Conservation (phyloP, 2,888 invertebrate genomes). For the Hirtodrosophila cameraria region DNA sequence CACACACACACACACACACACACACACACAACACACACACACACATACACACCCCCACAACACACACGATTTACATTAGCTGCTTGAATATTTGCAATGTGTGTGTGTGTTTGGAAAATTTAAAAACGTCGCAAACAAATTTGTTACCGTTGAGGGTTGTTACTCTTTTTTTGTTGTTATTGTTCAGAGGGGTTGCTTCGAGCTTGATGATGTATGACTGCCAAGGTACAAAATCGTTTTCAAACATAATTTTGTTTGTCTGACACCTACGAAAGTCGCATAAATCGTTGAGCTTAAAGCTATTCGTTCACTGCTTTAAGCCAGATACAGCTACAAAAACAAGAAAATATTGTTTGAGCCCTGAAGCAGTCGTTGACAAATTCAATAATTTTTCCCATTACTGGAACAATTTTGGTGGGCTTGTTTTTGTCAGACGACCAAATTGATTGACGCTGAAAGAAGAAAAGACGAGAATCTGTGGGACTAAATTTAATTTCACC, state of each 20-base stretch:
- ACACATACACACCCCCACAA: slow-evolving; percentile 16
- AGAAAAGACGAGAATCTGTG: slow-evolving; percentile 45
- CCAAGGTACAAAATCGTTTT: slow-evolving; percentile 76
- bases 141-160: slow-evolving; percentile 74
- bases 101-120: slow-evolving; percentile 60
- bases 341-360: background rate
- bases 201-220: slow-evolving; percentile 72
- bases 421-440: slow-evolving; percentile 72
- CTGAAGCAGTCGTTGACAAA: slow-evolving; percentile 80
- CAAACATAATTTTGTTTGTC: slow-evolving; percentile 75
- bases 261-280: slow-evolving; percentile 65
- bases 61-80: slow-evolving; percentile 72
- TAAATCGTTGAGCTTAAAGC: slow-evolving; percentile 70
- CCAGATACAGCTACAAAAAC: background rate
- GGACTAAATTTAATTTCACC: slow-evolving; percentile 68
- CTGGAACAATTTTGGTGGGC: slow-evolving; percentile 61
- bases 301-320: slow-evolving; percentile 36
- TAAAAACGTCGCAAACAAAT: slow-evolving; percentile 80
- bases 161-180: slow-evolving; percentile 26
- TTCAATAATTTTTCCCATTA: slow-evolving; percentile 83
- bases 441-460: slow-evolving; percentile 72
- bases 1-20: background rate
- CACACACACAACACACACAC: background rate
- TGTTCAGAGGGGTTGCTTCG: slow-evolving; percentile 14
- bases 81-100: slow-evolving; percentile 31